Conservation (phyloP, 2,888 invertebrate genomes). For the Lepetodrilus schrolli region DNA sequence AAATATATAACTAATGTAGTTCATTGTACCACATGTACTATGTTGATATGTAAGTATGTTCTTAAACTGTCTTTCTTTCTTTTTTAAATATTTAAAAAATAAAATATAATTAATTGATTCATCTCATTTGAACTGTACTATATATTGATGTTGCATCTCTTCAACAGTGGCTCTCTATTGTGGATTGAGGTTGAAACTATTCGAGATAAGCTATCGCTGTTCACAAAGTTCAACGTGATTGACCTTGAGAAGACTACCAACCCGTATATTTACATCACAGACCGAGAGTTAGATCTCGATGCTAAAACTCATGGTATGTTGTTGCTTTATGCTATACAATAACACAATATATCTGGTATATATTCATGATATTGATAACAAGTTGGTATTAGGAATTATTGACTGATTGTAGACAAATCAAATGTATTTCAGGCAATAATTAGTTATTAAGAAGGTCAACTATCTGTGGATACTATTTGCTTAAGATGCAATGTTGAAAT, state of each 20-base stretch:
- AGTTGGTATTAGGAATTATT: too few species aligned
- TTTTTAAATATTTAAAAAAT: neutral
- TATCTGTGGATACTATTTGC: too few species aligned
- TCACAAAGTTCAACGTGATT: neutral
- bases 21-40: too few species aligned
- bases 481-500: too few species aligned
- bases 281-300: neutral
- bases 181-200: slow-evolving; percentile 4
- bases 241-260: slow-evolving; percentile 6
- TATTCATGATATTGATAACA: too few species aligned
- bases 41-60: too few species aligned
- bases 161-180: neutral
- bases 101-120: neutral
- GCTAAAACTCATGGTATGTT: neutral
- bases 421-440: too few species aligned
- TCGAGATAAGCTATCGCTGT: neutral
- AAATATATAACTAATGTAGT: too few species aligned
- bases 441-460: too few species aligned
- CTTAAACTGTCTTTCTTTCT: neutral
- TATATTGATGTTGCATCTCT: neutral
- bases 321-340: neutral
- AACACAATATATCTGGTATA: neutral
- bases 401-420: too few species aligned
- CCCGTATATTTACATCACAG: neutral
- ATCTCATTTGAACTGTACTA: neutral